Conservation (phyloP, 1,140 invertebrate species). For the Solenopsis invicta region DNA sequence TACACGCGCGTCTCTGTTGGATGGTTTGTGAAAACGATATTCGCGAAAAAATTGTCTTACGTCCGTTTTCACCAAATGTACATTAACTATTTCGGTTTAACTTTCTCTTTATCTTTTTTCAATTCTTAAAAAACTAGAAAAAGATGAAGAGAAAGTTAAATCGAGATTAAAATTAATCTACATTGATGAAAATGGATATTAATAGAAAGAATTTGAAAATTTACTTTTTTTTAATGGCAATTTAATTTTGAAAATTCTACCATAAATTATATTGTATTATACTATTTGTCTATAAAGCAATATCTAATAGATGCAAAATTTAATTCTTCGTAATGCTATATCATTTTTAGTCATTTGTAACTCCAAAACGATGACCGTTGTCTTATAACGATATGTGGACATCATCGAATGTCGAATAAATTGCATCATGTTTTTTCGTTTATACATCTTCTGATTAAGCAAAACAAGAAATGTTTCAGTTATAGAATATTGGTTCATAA, state of each 20-base stretch:
- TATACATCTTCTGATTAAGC: not conserved
- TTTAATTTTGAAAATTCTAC: conserved; percentile 11
- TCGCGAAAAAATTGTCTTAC: not conserved
- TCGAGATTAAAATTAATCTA: too few species aligned
- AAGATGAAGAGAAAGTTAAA: too few species aligned
- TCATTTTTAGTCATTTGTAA: not conserved
- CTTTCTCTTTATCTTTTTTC: too few species aligned
- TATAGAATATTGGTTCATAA: too few species aligned
- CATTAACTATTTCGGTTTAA: too few species aligned
- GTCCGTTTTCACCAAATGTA: too few species aligned
- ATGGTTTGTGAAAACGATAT: not conserved
- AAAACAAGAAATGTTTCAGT: too few species aligned
- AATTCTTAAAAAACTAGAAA: too few species aligned
- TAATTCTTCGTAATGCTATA: not conserved
- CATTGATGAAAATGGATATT: too few species aligned
- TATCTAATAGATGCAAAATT: not conserved
- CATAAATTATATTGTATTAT: not conserved
- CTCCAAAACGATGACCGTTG: not conserved
- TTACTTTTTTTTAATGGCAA: not conserved
- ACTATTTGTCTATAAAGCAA: not conserved
- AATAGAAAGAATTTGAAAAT: not conserved
- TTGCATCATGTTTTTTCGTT: conserved; percentile 17
- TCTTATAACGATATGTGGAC: not conserved
- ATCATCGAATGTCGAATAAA: not conserved
- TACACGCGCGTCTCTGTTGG: not conserved